These are phyloP conservation scores for Corythaeola cristata DNA, from an alignment of 2,113 vertebrate genomes.

Conservation along the genomic window DNA sequence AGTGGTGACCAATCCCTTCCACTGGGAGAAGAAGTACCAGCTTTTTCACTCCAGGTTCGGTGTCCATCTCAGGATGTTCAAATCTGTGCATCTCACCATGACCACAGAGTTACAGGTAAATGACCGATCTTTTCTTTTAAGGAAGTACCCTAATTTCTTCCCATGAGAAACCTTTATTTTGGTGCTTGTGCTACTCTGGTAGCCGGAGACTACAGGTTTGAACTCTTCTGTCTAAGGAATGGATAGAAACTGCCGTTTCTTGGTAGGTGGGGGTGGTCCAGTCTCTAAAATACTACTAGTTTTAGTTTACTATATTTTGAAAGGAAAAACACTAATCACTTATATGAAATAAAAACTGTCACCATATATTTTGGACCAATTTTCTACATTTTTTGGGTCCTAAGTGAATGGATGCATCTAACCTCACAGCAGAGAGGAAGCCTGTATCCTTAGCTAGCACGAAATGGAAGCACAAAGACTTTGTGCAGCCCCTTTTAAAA, in stretches of 20 bases:
- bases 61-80: not conserved
- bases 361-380: not conserved
- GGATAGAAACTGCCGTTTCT: not conserved
- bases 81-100: not conserved
- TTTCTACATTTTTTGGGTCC: not conserved
- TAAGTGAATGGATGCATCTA: accelerated
- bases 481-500: not conserved
- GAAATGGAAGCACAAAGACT: not conserved
- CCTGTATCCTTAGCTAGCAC: not conserved
- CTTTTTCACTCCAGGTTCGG: not conserved
- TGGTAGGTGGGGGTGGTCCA: not conserved
- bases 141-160: not conserved
- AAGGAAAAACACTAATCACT: not conserved
- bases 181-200: not conserved
- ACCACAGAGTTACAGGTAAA: not conserved
- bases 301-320: not conserved
- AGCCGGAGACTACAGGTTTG: not conserved
- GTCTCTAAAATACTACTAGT: not conserved
- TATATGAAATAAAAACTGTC: not conserved
- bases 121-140: not conserved
- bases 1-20: not conserved
- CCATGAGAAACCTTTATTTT: not conserved
- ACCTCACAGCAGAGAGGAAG: not conserved
- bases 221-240: not conserved
- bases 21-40: not conserved